These are phyloP conservation scores for Drosophila athabasca DNA, from an alignment of 1,140 invertebrate species.

Conservation along the genomic window DNA sequence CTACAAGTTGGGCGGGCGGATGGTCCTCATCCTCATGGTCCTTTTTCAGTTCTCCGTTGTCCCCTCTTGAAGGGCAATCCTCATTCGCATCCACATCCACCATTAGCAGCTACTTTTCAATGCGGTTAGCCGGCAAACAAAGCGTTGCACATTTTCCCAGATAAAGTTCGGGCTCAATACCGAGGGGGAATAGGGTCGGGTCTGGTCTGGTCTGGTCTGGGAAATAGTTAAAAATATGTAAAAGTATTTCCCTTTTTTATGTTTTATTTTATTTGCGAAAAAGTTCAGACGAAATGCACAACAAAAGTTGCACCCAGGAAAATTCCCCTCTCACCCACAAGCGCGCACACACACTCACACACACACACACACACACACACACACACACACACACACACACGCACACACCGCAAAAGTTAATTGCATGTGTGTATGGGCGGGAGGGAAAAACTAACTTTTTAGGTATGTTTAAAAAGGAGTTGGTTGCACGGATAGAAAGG, in stretches of 20 bases:
- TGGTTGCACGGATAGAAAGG: slow-evolving; percentile 1
- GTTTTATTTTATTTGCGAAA: slow-evolving; percentile 70
- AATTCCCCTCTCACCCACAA: slow-evolving; percentile 32
- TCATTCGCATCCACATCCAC: slow-evolving; percentile 69
- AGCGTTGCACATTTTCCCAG: slow-evolving; percentile 79
- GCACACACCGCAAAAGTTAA: slow-evolving; percentile 73
- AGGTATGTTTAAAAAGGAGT: slow-evolving; percentile 69
- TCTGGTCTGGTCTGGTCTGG: too few species aligned
- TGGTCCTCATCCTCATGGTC: too few species aligned
- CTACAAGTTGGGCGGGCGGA: slow-evolving; percentile 48
- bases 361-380: background rate
- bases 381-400: background rate
- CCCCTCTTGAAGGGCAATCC: slow-evolving; percentile 7
- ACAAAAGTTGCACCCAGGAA: slow-evolving; percentile 74
- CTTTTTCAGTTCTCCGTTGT: slow-evolving; percentile 2
- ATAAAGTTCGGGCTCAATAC: slow-evolving; percentile 73
- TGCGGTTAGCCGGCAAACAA: slow-evolving; percentile 80
- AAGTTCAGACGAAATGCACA: slow-evolving; percentile 77
- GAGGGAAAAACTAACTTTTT: slow-evolving; percentile 69
- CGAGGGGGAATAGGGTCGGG: background rate
- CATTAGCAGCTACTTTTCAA: slow-evolving; percentile 82
- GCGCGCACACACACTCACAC: background rate
- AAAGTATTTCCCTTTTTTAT: slow-evolving; percentile 65
- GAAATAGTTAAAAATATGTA: slow-evolving; percentile 77
- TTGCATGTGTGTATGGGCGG: slow-evolving; percentile 58